Evolutionary conservation across 2,113 vertebrate species (phyloP).

Genomic region (Dryoscopus gambensis): DNA sequence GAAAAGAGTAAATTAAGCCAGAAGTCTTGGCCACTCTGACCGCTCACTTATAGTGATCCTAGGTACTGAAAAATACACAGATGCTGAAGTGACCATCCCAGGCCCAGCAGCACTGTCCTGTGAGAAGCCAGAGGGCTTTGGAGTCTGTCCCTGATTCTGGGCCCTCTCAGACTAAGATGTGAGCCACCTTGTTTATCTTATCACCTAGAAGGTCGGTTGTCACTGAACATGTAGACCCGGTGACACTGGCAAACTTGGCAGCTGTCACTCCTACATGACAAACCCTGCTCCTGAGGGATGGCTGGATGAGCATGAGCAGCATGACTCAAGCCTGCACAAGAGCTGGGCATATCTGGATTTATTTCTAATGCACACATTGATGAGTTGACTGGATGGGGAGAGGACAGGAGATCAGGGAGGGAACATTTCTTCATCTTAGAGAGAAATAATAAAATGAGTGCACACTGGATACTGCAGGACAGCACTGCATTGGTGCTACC

Average conservation of each 20-base stretch:
- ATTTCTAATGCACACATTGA: background rate
- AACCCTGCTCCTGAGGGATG: background rate
- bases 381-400: background rate
- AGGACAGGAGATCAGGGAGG: background rate
- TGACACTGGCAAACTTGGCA: background rate
- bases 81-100: background rate
- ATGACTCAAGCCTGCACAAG: background rate
- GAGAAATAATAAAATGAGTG: background rate
- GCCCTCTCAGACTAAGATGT: background rate
- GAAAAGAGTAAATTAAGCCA: background rate
- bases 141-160: background rate
- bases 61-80: background rate
- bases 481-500: background rate
- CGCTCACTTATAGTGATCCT: background rate
- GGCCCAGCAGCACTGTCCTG: background rate
- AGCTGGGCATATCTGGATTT: background rate
- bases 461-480: background rate
- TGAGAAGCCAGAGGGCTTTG: background rate
- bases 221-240: accelerated
- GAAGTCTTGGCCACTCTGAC: background rate
- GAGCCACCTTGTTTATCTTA: background rate
- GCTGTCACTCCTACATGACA: background rate
- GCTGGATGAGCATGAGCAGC: background rate
- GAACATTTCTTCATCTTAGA: background rate
- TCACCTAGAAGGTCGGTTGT: background rate